A percentile compares a stretch with the other conserved stretches of the same genome.
Conservation (phyloP, 2,113 vertebrate species). For the Leptocoma aspasia region DNA sequence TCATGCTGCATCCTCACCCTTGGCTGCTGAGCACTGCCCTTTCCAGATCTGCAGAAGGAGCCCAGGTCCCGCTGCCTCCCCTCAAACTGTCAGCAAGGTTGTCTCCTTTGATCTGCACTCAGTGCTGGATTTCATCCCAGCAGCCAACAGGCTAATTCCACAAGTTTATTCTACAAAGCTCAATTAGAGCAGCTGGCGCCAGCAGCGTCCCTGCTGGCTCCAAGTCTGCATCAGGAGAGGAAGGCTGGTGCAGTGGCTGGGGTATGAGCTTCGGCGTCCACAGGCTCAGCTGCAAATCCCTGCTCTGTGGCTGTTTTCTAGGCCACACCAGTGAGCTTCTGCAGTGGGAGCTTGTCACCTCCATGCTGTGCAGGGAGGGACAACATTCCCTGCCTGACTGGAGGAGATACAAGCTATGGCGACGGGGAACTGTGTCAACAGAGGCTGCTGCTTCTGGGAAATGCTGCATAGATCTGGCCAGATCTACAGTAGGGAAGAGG, state of each 20-base stretch:
- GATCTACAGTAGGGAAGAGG: not conserved
- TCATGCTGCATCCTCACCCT: not conserved
- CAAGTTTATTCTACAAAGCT: constrained; percentile 56
- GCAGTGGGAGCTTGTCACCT: not conserved
- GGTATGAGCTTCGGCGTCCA: not conserved
- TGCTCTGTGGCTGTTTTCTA: not conserved
- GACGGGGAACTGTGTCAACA: not conserved
- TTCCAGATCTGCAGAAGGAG: not conserved
- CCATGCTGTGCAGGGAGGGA: not conserved
- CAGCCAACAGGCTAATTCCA: constrained; percentile 57
- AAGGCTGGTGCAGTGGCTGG: constrained; percentile 9
- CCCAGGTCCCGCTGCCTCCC: not conserved
- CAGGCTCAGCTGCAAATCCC: not conserved
- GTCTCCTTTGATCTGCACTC: constrained; percentile 34
- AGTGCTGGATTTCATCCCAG: constrained; percentile 41
- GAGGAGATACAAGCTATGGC: not conserved
- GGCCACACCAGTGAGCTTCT: not conserved
- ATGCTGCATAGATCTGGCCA: not conserved
- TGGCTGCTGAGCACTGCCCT: not conserved
- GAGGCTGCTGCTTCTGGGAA: not conserved
- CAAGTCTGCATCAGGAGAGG: not conserved
- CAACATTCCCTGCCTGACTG: not conserved
- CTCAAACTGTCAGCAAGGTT: not conserved
- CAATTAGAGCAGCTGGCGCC: constrained; percentile 48
- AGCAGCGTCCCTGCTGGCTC: constrained; percentile 24